Percentiles rank a stretch among this genome's conserved stretches.
phyloP scores from a whole-genome alignment of 1,140 invertebrate genomes.

The Lepidurus arcticus region DNA sequence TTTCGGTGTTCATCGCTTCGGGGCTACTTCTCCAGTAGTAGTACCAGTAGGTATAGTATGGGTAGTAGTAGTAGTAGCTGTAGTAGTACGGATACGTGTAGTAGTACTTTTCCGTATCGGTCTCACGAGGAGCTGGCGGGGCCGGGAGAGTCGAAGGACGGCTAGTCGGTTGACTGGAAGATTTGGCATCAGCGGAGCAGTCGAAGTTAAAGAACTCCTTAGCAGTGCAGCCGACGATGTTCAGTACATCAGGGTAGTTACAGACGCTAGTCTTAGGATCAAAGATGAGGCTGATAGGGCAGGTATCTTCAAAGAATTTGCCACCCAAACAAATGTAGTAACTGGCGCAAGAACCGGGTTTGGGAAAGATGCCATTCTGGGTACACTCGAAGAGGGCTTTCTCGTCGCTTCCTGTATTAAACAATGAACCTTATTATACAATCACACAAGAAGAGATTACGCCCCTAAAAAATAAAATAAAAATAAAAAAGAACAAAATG shows the following conservation, averaged over 20 bases:
- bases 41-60: slow-evolving; percentile 17
- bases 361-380: not conserved
- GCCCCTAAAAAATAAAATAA: too few relatives aligned
- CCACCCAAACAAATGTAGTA: not conserved
- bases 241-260: slow-evolving; percentile 9
- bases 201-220: not conserved
- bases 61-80: slow-evolving; percentile 19
- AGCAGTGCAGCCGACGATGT: not conserved
- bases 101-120: not conserved
- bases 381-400: not conserved
- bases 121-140: not conserved
- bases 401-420: too few relatives aligned
- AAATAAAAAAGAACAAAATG: not conserved
- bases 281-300: not conserved
- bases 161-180: not conserved
- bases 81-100: not conserved
- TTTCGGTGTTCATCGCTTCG: not conserved
- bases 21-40: slow-evolving; percentile 6
- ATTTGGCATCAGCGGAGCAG: not conserved
- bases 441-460: too few relatives aligned
- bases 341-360: not conserved
- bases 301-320: not conserved
- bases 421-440: too few relatives aligned
- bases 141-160: not conserved
- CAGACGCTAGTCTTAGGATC: not conserved